phyloP scores from a whole-genome alignment of 2,888 invertebrate genomes.

The Drosophila robusta region DNA sequence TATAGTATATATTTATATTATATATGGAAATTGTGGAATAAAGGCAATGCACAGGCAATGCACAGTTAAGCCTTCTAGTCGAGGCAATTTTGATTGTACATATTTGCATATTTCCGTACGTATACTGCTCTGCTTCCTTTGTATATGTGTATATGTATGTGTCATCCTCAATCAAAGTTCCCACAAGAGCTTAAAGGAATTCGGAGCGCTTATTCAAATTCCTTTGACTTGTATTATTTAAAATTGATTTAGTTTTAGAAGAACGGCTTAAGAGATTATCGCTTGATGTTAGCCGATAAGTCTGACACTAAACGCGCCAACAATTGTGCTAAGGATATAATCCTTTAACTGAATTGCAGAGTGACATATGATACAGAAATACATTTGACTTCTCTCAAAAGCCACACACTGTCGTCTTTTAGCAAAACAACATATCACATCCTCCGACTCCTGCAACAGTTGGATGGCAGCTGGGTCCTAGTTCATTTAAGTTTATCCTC shows the following conservation, averaged over 20 bases:
- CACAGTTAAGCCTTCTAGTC: too few species aligned
- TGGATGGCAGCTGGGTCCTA: slow-evolving; percentile 7
- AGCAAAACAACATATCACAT: slow-evolving; percentile 20
- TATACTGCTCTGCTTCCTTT: too few species aligned
- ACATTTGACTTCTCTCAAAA: not conserved
- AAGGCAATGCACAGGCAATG: too few species aligned
- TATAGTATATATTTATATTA: too few species aligned
- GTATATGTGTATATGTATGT: not conserved
- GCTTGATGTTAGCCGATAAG: slow-evolving; percentile 19
- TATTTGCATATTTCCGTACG: not conserved
- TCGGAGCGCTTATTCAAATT: slow-evolving; percentile 15
- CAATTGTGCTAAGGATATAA: slow-evolving; percentile 41
- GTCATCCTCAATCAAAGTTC: slow-evolving; percentile 20
- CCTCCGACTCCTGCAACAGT: slow-evolving; percentile 18
- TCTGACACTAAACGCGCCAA: slow-evolving; percentile 23
- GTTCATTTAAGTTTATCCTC: slow-evolving; percentile 23
- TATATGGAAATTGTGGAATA: too few species aligned
- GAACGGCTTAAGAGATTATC: slow-evolving; percentile 31
- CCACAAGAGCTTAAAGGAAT: not conserved
- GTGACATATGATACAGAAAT: not conserved
- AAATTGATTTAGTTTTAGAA: slow-evolving; percentile 33
- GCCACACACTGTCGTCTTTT: not conserved
- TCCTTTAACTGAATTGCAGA: slow-evolving; percentile 43
- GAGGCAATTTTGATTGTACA: not conserved
- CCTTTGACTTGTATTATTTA: slow-evolving; percentile 12